Conservation (phyloP, 2,113 vertebrate species). For the Esox niger region DNA sequence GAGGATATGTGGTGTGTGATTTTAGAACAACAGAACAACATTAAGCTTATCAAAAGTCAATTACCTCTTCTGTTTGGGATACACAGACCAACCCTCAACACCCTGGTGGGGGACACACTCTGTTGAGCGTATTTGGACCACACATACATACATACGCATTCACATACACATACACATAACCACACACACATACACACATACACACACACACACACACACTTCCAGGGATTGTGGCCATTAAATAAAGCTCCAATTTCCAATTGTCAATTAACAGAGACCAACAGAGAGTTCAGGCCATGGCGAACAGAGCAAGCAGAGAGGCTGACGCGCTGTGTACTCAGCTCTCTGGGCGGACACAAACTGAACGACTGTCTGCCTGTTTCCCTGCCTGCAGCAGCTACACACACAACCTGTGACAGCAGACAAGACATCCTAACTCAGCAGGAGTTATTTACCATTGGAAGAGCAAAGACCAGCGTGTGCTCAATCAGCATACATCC, state of each 20-base stretch:
- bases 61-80: constrained; percentile 31
- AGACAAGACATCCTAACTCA: constrained; percentile 31
- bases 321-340: constrained; percentile 22
- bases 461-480: constrained; percentile 55
- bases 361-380: background rate
- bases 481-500: constrained; percentile 59
- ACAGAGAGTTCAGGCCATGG: constrained; percentile 59
- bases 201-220: constrained; percentile 50
- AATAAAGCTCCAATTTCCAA: constrained; percentile 56
- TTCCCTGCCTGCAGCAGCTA: background rate
- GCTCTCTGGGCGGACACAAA: constrained; percentile 45
- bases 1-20: background rate
- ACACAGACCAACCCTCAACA: constrained; percentile 49
- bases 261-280: constrained; percentile 65
- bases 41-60: constrained; percentile 11
- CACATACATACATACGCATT: constrained; percentile 40
- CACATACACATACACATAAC: constrained; percentile 50
- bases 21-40: background rate
- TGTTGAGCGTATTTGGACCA: constrained; percentile 62
- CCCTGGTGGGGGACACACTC: constrained; percentile 65
- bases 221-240: constrained; percentile 47
- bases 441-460: constrained; percentile 53
- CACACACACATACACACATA: constrained; percentile 39
- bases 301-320: constrained; percentile 42
- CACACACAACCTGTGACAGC: constrained; percentile 21